Conservation (phyloP, 1,140 invertebrate species). For the Drosophila gunungcola region DNA sequence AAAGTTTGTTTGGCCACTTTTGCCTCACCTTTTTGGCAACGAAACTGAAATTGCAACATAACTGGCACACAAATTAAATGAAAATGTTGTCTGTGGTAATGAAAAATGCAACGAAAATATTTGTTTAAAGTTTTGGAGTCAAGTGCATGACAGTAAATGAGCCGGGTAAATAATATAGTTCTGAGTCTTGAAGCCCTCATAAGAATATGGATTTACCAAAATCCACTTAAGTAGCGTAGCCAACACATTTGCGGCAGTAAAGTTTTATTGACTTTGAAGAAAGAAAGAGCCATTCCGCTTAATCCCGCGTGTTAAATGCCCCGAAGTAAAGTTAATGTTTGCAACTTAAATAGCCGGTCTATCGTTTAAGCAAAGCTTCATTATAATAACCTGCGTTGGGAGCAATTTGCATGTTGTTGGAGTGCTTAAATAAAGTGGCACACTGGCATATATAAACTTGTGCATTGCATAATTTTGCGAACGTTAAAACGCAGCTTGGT, state of each 20-base stretch:
- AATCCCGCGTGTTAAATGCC: constrained; percentile 42
- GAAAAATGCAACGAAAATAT: constrained; percentile 32
- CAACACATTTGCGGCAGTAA: constrained; percentile 19
- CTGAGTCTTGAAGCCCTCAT: constrained; percentile 12
- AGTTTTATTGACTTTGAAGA: constrained; percentile 40
- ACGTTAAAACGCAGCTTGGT: constrained; percentile 56
- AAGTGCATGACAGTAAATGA: constrained; percentile 17
- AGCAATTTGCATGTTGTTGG: constrained; percentile 60
- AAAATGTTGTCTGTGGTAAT: constrained; percentile 25
- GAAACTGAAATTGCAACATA: constrained; percentile 51
- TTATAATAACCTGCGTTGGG: constrained; percentile 58
- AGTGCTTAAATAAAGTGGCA: constrained; percentile 64
- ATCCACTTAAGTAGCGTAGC: constrained; percentile 7
- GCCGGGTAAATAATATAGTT: constrained; percentile 16
- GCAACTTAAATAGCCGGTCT: constrained; percentile 27
- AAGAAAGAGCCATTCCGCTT: constrained; percentile 7
- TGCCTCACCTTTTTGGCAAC: constrained; percentile 20
- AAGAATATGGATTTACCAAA: constrained; percentile 9
- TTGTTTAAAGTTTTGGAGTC: constrained; percentile 19
- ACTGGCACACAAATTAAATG: constrained; percentile 29
- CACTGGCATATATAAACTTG: constrained; percentile 56
- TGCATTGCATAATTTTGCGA: constrained; percentile 75
- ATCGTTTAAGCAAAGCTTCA: constrained; percentile 31
- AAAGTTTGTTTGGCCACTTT: constrained; percentile 44
- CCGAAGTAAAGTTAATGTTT: constrained; percentile 28